Evolutionary conservation across 2,797 vertebrate species (phyloP).

Genomic region (Galagoides demidoff): DNA sequence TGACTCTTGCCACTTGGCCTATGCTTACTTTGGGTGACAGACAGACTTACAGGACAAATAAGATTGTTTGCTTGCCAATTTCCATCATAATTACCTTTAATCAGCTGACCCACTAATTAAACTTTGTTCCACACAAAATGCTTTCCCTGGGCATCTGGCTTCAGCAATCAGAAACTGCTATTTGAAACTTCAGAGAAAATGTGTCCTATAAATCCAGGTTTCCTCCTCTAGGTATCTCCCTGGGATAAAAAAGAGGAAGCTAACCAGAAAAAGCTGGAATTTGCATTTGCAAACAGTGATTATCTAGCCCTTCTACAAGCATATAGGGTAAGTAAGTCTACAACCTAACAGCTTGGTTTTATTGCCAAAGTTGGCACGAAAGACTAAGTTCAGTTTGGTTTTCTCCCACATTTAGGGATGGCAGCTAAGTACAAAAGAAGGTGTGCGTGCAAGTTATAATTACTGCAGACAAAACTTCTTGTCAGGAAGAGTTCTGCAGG

Average conservation of each 20-base stretch:
- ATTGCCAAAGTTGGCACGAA: background rate
- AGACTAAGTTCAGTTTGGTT: slow-evolving; percentile 57
- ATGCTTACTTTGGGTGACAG: background rate
- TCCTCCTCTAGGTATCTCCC: slow-evolving; percentile 92
- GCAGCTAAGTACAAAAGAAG: slow-evolving; percentile 91
- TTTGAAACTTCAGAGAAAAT: slow-evolving; percentile 1
- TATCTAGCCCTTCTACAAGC: slow-evolving; percentile 96
- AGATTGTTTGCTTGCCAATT: background rate
- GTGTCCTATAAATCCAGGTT: slow-evolving; percentile 30
- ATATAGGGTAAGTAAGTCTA: slow-evolving; percentile 91
- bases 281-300: slow-evolving; percentile 95
- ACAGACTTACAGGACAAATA: background rate
- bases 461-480: slow-evolving; percentile 98
- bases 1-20: background rate
- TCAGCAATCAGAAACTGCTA: background rate
- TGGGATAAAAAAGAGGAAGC: slow-evolving; percentile 98
- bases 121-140: background rate
- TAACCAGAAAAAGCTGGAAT: slow-evolving; percentile 95
- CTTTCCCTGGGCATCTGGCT: background rate
- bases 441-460: slow-evolving; percentile 89
- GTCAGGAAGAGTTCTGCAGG: slow-evolving; percentile 95
- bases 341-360: background rate
- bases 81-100: background rate
- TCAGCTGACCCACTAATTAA: background rate
- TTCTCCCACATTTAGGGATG: slow-evolving; percentile 91